These are phyloP conservation scores for Aphelenchoides besseyi DNA, from an alignment of 1,140 invertebrate genomes.

Conservation along the genomic window DNA sequence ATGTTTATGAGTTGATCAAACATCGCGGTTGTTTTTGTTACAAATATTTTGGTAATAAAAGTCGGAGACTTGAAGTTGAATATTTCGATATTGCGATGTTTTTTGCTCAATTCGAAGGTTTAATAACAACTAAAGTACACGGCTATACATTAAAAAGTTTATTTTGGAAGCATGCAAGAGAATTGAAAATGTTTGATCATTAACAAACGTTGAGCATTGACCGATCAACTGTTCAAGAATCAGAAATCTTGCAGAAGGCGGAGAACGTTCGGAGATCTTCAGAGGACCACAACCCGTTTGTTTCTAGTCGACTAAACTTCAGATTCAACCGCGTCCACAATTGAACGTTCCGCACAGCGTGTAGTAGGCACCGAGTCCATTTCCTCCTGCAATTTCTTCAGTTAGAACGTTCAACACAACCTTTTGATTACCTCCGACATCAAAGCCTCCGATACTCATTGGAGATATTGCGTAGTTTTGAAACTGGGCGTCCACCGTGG, in stretches of 20 bases:
- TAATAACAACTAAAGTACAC: background rate
- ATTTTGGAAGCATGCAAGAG: background rate
- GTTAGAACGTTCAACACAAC: no score
- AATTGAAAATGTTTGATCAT: background rate
- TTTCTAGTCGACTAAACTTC: background rate
- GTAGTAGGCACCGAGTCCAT: background rate
- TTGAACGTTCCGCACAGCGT: background rate
- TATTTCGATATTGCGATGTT: no score
- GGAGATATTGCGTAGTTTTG: background rate
- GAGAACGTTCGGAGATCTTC: no score
- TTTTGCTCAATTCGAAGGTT: background rate
- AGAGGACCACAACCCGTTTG: no score
- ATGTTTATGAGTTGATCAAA: constrained; percentile 1
- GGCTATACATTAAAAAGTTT: background rate
- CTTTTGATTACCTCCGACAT: background rate
- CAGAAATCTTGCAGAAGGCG: no score
- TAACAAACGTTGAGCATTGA: no score
- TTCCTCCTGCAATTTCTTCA: background rate
- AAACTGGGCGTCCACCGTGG: no score
- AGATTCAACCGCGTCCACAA: background rate
- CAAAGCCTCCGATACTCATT: background rate
- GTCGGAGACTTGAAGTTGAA: background rate
- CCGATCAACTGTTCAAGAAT: no score
- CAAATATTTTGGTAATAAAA: background rate
- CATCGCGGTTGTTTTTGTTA: background rate